Evolutionary conservation across 2,888 invertebrate genomes (phyloP).

Genomic region (Rotaria macrura): DNA sequence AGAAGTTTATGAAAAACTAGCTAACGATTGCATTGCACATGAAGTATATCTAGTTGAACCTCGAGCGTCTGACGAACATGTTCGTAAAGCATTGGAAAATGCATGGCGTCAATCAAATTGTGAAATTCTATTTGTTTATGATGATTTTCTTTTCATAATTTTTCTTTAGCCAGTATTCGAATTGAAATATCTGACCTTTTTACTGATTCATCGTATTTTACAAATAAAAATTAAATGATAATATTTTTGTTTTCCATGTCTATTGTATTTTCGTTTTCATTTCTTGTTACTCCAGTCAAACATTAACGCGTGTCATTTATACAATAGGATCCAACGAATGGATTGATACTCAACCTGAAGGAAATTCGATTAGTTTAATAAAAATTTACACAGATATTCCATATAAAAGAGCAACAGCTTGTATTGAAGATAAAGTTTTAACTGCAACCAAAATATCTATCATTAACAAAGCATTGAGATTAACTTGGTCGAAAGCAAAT

Average conservation of each 20-base stretch:
- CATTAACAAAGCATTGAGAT: background rate
- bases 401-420: background rate
- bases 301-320: background rate
- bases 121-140: background rate
- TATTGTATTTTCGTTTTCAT: too few relatives aligned
- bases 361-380: background rate
- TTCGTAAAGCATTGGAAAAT: background rate
- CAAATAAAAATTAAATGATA: background rate
- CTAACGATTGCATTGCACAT: background rate
- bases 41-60: background rate
- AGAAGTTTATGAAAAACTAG: background rate
- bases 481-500: constrained; percentile 5
- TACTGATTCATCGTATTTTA: background rate
- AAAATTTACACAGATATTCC: background rate
- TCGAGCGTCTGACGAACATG: background rate
- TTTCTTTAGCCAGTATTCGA: background rate
- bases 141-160: background rate
- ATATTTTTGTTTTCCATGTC: background rate
- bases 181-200: background rate
- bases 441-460: background rate
- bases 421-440: background rate
- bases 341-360: background rate
- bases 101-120: background rate
- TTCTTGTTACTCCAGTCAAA: background rate
- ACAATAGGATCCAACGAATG: background rate